A percentile compares a stretch with the other conserved stretches of the same genome.
Conservation (phyloP, 1,140 invertebrate species). For the Lepidurus apus region DNA sequence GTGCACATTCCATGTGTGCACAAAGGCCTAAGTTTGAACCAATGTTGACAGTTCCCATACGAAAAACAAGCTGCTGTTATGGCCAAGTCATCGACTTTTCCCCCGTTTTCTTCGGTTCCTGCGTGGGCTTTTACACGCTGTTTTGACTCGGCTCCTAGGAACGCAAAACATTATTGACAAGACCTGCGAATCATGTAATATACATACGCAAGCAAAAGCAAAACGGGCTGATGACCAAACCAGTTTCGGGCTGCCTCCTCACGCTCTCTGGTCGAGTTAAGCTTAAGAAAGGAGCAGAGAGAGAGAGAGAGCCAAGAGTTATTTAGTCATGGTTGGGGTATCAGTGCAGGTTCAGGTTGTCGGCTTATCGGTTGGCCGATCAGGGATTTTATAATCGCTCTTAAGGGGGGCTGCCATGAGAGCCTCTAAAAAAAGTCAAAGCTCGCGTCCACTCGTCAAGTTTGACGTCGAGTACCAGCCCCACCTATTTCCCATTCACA, state of each 20-base stretch:
- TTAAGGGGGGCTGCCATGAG: slow-evolving; percentile 4
- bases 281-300: too few relatives aligned
- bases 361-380: slow-evolving; percentile 10
- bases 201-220: too few relatives aligned
- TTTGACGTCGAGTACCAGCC: slow-evolving; percentile 17
- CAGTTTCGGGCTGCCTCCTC: too few relatives aligned
- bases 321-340: not conserved
- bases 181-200: too few relatives aligned
- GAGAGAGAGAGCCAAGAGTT: too few relatives aligned
- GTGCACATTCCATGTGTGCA: not conserved
- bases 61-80: not conserved
- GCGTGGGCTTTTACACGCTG: not conserved
- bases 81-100: not conserved
- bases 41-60: not conserved
- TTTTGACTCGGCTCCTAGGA: not conserved
- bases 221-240: too few relatives aligned
- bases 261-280: too few relatives aligned
- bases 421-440: not conserved
- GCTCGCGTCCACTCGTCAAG: slow-evolving; percentile 17
- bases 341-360: not conserved
- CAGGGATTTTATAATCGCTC: slow-evolving; percentile 18
- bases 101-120: too few relatives aligned
- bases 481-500: slow-evolving; percentile 19
- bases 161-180: too few relatives aligned
- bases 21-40: not conserved